Percentiles rank a stretch among this genome's conserved stretches.
phyloP scores from a whole-genome alignment of 1,140 invertebrate genomes.

The Mylabris phalerata region DNA sequence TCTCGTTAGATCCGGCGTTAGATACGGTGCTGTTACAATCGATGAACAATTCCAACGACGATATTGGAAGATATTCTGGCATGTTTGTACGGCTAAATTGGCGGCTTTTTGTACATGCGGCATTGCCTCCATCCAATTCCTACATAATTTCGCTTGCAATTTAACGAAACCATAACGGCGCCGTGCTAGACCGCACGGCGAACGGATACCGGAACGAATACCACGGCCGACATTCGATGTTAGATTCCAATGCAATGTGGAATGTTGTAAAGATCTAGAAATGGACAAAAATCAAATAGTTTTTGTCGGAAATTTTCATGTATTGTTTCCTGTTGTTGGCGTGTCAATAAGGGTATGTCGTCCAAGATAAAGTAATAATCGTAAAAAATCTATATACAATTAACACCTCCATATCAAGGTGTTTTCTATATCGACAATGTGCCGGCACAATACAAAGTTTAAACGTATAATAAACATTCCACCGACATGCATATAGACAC shows the following conservation, averaged over 20 bases:
- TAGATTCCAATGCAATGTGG: slow-evolving; percentile 38
- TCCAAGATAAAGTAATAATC: slow-evolving; percentile 14
- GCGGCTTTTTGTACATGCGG: slow-evolving; percentile 66
- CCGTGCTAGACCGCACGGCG: slow-evolving; percentile 34
- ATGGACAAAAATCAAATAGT: too few species aligned
- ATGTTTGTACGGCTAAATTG: slow-evolving; percentile 57
- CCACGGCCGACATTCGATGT: slow-evolving; percentile 32
- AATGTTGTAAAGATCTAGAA: slow-evolving; percentile 38
- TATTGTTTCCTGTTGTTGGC: neutral
- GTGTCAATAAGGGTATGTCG: slow-evolving; percentile 15
- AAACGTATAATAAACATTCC: slow-evolving; percentile 20
- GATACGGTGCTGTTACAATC: slow-evolving; percentile 61
- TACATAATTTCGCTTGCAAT: slow-evolving; percentile 38
- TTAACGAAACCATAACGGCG: slow-evolving; percentile 37
- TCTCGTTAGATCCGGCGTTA: slow-evolving; percentile 66
- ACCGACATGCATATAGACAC: neutral
- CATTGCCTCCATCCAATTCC: slow-evolving; percentile 53
- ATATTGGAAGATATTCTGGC: slow-evolving; percentile 63
- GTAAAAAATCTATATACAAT: slow-evolving; percentile 18
- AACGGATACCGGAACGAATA: slow-evolving; percentile 35
- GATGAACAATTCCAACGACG: slow-evolving; percentile 83
- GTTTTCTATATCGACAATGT: too few species aligned
- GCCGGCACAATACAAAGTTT: slow-evolving; percentile 9
- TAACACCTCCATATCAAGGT: slow-evolving; percentile 11
- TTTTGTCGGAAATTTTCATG: too few species aligned